Conservation (phyloP, 2,797 vertebrate species). For the Phataginus tetradactyla region DNA sequence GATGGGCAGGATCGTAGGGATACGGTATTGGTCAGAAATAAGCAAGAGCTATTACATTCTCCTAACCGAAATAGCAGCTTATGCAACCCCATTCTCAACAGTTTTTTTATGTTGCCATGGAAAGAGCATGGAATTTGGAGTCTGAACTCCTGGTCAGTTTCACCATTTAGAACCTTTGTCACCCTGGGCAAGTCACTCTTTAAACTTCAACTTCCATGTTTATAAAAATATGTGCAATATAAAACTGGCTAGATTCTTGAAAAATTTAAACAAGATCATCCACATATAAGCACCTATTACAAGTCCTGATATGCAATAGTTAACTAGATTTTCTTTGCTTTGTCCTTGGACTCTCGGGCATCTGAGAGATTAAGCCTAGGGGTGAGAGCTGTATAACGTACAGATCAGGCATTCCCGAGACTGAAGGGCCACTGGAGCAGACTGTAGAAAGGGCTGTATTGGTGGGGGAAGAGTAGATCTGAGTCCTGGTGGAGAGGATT, state of each 20-base stretch:
- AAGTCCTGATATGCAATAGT: neutral
- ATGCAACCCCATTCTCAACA: neutral
- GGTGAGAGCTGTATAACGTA: neutral
- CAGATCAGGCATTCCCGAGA: neutral
- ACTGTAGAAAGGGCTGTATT: neutral
- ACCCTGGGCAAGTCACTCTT: neutral
- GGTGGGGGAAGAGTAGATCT: neutral
- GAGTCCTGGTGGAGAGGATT: neutral
- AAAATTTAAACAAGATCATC: neutral
- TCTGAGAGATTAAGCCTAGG: neutral
- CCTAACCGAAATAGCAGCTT: neutral
- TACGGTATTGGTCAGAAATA: slow-evolving; percentile 15
- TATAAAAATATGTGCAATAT: neutral
- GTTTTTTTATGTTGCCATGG: neutral
- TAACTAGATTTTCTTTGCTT: slow-evolving; percentile 8
- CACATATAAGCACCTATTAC: neutral
- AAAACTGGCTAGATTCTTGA: neutral
- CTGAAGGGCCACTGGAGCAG: neutral
- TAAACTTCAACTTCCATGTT: neutral
- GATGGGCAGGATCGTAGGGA: neutral
- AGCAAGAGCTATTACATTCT: neutral
- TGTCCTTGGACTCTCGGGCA: neutral
- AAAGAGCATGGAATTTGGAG: neutral
- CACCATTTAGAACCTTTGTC: neutral
- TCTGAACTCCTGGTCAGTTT: neutral